These are phyloP conservation scores for Netelia melanura DNA, from an alignment of 2,888 invertebrate genomes.

Conservation along the genomic window DNA sequence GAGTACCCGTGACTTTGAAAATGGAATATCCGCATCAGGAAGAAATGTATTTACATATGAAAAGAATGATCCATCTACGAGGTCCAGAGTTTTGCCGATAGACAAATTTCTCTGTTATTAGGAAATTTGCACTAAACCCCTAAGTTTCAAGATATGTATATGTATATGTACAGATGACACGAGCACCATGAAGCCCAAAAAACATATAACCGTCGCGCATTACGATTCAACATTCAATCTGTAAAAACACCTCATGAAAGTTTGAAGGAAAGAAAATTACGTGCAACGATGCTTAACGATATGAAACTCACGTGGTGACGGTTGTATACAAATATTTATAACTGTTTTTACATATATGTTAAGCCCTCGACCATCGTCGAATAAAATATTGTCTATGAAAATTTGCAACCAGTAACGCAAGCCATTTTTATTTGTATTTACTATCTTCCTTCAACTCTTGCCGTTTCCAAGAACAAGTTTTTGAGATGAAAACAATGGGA, in stretches of 20 bases:
- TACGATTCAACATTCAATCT: slow-evolving; percentile 2
- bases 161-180: not conserved
- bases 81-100: not conserved
- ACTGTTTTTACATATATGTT: slow-evolving; percentile 57
- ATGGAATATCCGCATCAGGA: not conserved
- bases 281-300: slow-evolving; percentile 15
- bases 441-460: too few species aligned
- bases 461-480: too few species aligned
- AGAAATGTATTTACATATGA: not conserved
- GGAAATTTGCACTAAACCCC: slow-evolving; percentile 14
- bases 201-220: slow-evolving; percentile 11
- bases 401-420: not conserved
- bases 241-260: not conserved
- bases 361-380: slow-evolving; percentile 43
- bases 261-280: not conserved
- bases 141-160: slow-evolving; percentile 48
- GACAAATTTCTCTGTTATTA: not conserved
- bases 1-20: slow-evolving; percentile 22
- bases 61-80: not conserved
- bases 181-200: slow-evolving; percentile 41
- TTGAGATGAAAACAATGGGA: not conserved
- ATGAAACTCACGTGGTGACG: slow-evolving; percentile 48
- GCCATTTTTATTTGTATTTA: too few species aligned
- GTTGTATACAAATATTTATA: slow-evolving; percentile 61
- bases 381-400: slow-evolving; percentile 56